Evolutionary conservation across 2,797 vertebrate genomes (phyloP).

Genomic region (Sebastes hopkinsi): DNA sequence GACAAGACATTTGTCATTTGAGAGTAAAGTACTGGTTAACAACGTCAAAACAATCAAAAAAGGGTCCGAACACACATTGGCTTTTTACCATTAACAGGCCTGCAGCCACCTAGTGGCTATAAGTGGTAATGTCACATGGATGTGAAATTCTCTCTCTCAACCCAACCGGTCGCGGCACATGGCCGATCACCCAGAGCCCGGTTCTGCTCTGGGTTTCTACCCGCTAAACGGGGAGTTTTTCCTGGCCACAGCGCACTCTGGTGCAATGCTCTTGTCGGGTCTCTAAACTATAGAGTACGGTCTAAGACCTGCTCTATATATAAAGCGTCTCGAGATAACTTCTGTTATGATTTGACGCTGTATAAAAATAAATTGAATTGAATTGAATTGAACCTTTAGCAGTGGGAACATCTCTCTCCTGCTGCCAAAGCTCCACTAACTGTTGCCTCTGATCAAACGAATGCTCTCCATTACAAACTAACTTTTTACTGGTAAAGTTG

Average conservation of each 20-base stretch:
- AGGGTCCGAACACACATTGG: neutral
- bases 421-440: slow-evolving; percentile 10
- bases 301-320: too few relatives aligned
- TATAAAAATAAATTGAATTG: too few relatives aligned
- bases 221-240: too few relatives aligned
- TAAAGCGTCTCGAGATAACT: too few relatives aligned
- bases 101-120: slow-evolving; percentile 81
- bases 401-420: neutral
- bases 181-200: too few relatives aligned
- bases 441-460: neutral
- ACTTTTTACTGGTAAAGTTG: too few relatives aligned
- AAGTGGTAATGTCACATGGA: slow-evolving; percentile 36
- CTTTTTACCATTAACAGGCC: slow-evolving; percentile 27
- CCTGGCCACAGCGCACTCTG: too few relatives aligned
- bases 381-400: neutral
- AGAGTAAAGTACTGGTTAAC: neutral
- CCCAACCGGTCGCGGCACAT: too few relatives aligned
- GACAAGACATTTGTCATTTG: neutral
- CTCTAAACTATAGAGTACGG: too few relatives aligned
- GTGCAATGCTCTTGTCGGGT: rapidly evolving
- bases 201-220: too few relatives aligned
- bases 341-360: too few relatives aligned
- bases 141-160: neutral
- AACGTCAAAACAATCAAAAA: neutral
- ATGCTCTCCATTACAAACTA: neutral